phyloP scores from a whole-genome alignment of 2,797 vertebrate species.

The Hybognathus amarus region DNA sequence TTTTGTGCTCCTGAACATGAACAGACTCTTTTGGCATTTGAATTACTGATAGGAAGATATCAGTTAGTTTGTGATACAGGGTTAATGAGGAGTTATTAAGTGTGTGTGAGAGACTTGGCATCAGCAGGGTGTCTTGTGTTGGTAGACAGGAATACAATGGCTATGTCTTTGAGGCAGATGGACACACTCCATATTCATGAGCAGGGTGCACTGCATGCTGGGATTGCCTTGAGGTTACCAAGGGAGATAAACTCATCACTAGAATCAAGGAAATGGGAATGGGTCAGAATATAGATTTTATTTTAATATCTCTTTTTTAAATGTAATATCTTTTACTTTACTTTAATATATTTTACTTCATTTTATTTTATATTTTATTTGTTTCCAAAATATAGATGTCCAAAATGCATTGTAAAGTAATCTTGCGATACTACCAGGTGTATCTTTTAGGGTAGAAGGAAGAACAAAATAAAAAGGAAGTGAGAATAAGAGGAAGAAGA shows the following conservation, averaged over 20 bases:
- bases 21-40: neutral
- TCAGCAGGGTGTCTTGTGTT: constrained; percentile 40
- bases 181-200: constrained; percentile 56
- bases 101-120: constrained; percentile 35
- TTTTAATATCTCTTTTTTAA: neutral
- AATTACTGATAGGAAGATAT: constrained; percentile 44
- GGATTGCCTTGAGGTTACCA: constrained; percentile 29
- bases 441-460: neutral
- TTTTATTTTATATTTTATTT: no score
- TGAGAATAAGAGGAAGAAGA: neutral
- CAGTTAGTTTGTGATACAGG: neutral
- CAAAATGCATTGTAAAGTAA: neutral
- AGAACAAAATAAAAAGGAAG: neutral
- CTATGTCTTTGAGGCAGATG: constrained; percentile 54
- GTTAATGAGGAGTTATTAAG: constrained; percentile 43
- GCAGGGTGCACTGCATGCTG: constrained; percentile 23
- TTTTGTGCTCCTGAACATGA: constrained; percentile 2
- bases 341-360: neutral
- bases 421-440: neutral
- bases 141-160: constrained; percentile 25
- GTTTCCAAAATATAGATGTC: neutral
- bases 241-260: constrained; percentile 6
- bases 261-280: neutral
- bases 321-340: neutral
- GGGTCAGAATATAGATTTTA: neutral